Percentiles rank a stretch among this genome's conserved stretches.
Evolutionary conservation across 2,888 invertebrate species (phyloP).

Genomic region (Plagodis dolabraria): DNA sequence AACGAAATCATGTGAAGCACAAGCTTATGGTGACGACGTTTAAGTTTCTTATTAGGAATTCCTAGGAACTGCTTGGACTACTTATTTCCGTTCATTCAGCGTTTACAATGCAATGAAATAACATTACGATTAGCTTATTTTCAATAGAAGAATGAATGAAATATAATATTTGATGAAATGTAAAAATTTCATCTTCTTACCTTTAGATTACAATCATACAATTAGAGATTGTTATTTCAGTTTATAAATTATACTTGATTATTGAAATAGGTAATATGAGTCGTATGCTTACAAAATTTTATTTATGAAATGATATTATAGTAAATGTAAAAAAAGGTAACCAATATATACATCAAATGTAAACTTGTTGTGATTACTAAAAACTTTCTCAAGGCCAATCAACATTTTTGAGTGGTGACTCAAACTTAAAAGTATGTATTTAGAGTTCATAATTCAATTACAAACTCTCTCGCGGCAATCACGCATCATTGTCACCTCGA

Average conservation of each 20-base stretch:
- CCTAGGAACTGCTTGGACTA: conserved; percentile 52
- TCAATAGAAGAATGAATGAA: too few species aligned
- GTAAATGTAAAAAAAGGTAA: background rate
- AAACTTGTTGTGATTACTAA: conserved; percentile 21
- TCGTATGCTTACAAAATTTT: too few species aligned
- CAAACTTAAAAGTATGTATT: conserved; percentile 53
- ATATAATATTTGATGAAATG: too few species aligned
- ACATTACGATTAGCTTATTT: background rate
- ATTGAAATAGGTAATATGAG: too few species aligned
- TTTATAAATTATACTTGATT: too few species aligned
- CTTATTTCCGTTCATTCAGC: conserved; percentile 13
- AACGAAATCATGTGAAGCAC: conserved; percentile 74
- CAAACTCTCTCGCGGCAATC: conserved; percentile 76
- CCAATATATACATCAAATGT: conserved; percentile 1
- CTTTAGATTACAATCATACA: too few species aligned
- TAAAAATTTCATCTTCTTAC: too few species aligned
- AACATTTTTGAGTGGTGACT: conserved; percentile 70
- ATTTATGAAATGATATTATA: too few species aligned
- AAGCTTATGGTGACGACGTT: conserved; percentile 62
- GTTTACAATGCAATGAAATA: conserved; percentile 16
- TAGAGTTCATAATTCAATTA: conserved; percentile 74
- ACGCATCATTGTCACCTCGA: conserved; percentile 79
- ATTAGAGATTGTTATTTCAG: too few species aligned
- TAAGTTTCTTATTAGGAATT: conserved; percentile 70
- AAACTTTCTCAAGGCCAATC: conserved; percentile 62